Base-by-base conservation (phyloP, 2,888 invertebrate genomes). In the Melanargia galathea region DNA sequence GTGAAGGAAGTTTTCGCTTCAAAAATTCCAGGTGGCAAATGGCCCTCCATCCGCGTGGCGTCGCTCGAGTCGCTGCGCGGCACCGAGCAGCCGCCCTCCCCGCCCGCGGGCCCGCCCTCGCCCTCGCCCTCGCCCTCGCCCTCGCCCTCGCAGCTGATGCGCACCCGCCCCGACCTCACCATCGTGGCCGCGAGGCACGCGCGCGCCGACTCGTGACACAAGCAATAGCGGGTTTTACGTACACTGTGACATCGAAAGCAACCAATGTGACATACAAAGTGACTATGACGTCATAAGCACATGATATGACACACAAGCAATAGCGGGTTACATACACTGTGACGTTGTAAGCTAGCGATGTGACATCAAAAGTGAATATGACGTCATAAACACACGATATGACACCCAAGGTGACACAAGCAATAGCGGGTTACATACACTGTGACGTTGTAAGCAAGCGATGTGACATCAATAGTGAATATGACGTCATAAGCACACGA, bases 1-100 rank as follows among this genome's bases (percentile, higher is more conserved):
- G n/a, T n/a, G n/a, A n/a, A n/a, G n/a, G n/a, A n/a, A n/a, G n/a
- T n/a, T n/a, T n/a, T n/a, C n/a, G n/a, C n/a, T n/a, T n/a, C n/a
- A n/a, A n/a, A n/a, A 22, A 18, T 62, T 55, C 7, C 74, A 83
- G 83, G 80, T 59, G 83, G 84, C 2, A 87, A 87, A 66, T 87
- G 89, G 86, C 90, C 90, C 0, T 68, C 83, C 0, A 90, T 90
- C 48, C 84, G 90, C n/a, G 89, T 91, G 4, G 88, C 90, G 1
- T 81, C 81, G 2, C 73, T 90, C 4, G 90, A 90, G 66, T 82
- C 85, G 0, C 79, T 90, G 0, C 81, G 86, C 0, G 79, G 73
- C 0, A 62, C 33, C 1, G 71, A 69, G 18, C 63, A 62, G 13
- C 64, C 72, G 7, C 38, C 81, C 1, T 80, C 83, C 0, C 82